A percentile compares a stretch with the other conserved stretches of the same genome.
Conservation (phyloP, 2,888 invertebrate genomes). For the Leucozona laternaria region DNA sequence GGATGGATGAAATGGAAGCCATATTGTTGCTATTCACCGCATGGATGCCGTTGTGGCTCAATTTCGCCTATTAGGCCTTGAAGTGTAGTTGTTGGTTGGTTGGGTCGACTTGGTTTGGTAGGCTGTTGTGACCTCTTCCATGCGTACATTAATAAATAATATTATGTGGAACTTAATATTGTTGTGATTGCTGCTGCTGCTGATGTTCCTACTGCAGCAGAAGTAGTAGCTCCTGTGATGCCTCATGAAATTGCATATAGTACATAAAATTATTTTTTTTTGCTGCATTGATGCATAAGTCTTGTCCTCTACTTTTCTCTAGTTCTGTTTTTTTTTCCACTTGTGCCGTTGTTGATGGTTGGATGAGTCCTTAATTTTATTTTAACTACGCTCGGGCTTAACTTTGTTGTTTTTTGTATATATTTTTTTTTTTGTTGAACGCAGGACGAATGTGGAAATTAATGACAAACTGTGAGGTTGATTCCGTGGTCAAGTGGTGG, state of each 20-base stretch:
- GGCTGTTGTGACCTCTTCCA: conserved; percentile 73
- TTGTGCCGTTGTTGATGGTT: conserved; percentile 61
- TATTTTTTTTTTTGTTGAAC: conserved; percentile 7
- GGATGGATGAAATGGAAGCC: conserved; percentile 70
- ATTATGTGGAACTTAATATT: conserved; percentile 75
- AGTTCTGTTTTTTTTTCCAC: conserved; percentile 55
- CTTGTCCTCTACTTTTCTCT: conserved; percentile 62
- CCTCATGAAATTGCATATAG: conserved; percentile 34
- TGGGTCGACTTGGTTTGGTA: conserved; percentile 46
- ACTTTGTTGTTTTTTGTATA: conserved; percentile 16
- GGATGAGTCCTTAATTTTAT: conserved; percentile 71
- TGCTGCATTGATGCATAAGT: conserved; percentile 60
- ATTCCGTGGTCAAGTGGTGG: conserved; percentile 62
- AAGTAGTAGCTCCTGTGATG: conserved; percentile 3
- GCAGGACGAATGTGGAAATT: conserved; percentile 54
- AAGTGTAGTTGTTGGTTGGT: conserved; percentile 71
- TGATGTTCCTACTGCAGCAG: conserved; percentile 36
- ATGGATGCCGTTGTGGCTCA: conserved; percentile 73
- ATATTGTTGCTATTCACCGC: conserved; percentile 75
- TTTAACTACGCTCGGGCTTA: conserved; percentile 34
- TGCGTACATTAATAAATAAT: conserved; percentile 73
- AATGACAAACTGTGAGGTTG: conserved; percentile 64
- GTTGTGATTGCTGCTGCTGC: conserved; percentile 66
- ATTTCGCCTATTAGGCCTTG: conserved; percentile 73
- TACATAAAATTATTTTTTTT: conserved; percentile 23